Evolutionary conservation across 2,113 vertebrate genomes (phyloP).

Genomic region (Ailuropoda melanoleuca): DNA sequence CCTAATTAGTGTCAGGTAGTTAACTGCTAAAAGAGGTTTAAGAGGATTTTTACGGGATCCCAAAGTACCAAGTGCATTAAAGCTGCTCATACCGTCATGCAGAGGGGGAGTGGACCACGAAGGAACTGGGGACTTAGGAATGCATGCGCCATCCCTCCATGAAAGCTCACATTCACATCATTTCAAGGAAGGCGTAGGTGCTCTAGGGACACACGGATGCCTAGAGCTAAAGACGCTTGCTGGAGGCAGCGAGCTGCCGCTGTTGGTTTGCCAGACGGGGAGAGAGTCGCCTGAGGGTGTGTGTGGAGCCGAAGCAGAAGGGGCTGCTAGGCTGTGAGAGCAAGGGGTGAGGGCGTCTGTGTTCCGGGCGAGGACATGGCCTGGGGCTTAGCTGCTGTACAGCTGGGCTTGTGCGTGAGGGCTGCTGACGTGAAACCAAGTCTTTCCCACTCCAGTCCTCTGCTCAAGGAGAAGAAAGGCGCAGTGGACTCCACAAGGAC

Average conservation of each 20-base stretch:
- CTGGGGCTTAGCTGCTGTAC: neutral
- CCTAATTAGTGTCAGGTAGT: neutral
- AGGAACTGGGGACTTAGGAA: neutral
- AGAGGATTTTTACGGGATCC: neutral
- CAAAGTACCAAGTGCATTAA: neutral
- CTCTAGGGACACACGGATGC: too few species aligned
- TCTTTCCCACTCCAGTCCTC: neutral
- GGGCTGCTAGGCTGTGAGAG: neutral
- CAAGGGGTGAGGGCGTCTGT: neutral
- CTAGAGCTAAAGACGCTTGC: neutral
- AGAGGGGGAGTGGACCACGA: neutral
- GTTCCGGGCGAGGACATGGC: neutral
- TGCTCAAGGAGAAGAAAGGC: neutral
- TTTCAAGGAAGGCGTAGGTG: fast-evolving
- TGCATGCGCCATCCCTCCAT: neutral
- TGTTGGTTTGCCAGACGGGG: neutral
- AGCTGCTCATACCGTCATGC: neutral
- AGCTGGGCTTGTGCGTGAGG: neutral
- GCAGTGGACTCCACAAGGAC: neutral
- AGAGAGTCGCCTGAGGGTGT: neutral
- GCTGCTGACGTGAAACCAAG: neutral
- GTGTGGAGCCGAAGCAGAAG: neutral
- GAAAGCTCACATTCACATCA: neutral
- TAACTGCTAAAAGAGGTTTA: neutral
- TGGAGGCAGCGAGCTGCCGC: neutral